These are phyloP conservation scores for Pristionchus maxplancki DNA, from an alignment of 2,888 invertebrate genomes.

Conservation along the genomic window DNA sequence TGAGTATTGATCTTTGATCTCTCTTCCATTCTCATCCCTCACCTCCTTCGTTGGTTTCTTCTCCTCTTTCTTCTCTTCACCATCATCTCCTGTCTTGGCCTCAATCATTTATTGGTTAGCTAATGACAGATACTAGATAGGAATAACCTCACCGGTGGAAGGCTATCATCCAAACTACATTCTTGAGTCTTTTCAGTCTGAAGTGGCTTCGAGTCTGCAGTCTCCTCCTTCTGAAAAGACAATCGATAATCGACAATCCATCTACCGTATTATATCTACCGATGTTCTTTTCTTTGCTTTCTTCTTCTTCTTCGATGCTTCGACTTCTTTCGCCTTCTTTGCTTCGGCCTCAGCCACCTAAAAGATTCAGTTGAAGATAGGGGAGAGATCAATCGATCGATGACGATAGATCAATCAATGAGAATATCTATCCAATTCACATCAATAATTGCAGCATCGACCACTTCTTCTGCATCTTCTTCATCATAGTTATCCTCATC, in stretches of 20 bases:
- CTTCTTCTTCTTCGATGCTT: no score
- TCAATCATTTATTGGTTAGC: not conserved
- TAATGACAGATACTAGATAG: no score
- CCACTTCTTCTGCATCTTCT: no score
- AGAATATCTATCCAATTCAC: no score
- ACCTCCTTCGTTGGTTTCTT: not conserved
- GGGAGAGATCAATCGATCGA: not conserved
- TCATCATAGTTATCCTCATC: no score
- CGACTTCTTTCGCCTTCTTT: no score
- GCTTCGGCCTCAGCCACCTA: no score
- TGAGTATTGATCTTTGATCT: not conserved
- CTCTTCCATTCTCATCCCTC: not conserved
- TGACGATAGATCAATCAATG: no score
- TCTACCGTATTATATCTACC: slow-evolving; percentile 10
- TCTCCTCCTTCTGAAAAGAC: not conserved
- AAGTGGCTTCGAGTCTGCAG: not conserved
- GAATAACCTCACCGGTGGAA: not conserved
- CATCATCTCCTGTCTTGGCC: not conserved
- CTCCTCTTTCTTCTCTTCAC: not conserved
- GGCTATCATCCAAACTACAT: not conserved
- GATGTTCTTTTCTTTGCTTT: no score
- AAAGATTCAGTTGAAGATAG: no score
- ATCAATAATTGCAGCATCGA: no score
- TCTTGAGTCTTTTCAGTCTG: slow-evolving; percentile 1
- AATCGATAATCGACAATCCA: not conserved